These are phyloP conservation scores for Cryptomyrus ogoouensis DNA, from an alignment of 2,113 vertebrate genomes.

Conservation along the genomic window DNA sequence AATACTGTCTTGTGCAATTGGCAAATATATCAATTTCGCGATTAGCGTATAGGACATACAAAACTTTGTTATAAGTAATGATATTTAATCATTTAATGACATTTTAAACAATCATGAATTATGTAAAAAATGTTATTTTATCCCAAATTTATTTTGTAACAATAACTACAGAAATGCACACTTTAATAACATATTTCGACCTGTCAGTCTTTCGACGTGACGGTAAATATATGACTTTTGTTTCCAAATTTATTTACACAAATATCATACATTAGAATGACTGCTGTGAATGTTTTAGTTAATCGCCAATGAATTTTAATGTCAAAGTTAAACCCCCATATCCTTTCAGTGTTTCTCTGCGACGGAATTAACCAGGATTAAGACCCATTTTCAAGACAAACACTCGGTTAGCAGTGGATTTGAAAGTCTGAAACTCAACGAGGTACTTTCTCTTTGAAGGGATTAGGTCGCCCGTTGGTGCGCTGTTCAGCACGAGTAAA, in stretches of 20 bases:
- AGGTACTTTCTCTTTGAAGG: conserved; percentile 30
- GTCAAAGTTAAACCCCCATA: conserved; percentile 22
- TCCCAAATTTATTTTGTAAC: background rate
- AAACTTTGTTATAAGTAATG: background rate
- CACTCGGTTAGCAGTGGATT: conserved; percentile 52
- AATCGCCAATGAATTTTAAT: conserved; percentile 42
- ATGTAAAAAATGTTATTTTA: background rate
- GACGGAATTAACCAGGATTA: conserved; percentile 43
- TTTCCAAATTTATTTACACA: conserved; percentile 31
- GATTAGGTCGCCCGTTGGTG: conserved; percentile 25
- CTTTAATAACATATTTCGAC: conserved; percentile 3
- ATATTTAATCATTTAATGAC: background rate
- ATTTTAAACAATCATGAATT: background rate
- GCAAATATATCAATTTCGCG: background rate
- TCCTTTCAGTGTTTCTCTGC: conserved; percentile 26
- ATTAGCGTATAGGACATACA: background rate
- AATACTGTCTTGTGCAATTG: background rate
- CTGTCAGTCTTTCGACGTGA: conserved; percentile 28
- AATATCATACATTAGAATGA: conserved; percentile 38
- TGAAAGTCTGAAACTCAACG: conserved; percentile 38
- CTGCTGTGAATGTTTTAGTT: conserved; percentile 26
- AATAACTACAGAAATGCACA: background rate
- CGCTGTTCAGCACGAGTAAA: conserved; percentile 24
- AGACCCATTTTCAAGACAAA: conserved; percentile 56
- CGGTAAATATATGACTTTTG: conserved; percentile 8